phyloP scores from a whole-genome alignment of 2,797 vertebrate genomes.

The Hipposideros larvatus region DNA sequence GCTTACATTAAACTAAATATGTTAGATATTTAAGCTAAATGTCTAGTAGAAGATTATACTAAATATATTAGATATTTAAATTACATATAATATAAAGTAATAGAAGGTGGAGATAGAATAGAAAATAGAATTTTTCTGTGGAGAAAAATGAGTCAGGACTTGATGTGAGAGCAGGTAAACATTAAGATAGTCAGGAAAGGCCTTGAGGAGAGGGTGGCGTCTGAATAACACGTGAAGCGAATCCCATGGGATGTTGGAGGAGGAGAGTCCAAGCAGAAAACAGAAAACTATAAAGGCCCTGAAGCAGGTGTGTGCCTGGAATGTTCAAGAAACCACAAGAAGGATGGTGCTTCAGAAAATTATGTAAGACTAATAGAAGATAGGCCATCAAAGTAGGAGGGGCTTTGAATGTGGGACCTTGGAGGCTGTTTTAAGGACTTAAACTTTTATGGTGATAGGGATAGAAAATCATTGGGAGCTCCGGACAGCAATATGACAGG shows the following conservation, averaged over 20 bases:
- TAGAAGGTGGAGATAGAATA: not conserved
- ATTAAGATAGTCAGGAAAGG: not conserved
- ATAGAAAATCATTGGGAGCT: not conserved
- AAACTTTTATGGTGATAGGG: not conserved
- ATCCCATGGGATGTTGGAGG: rapidly evolving
- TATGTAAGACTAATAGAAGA: not conserved
- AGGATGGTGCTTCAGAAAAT: not conserved
- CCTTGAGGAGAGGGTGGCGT: rapidly evolving
- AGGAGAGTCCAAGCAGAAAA: not conserved
- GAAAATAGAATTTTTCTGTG: not conserved
- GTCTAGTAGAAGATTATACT: not conserved
- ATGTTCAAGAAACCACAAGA: not conserved
- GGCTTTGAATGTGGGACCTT: not conserved
- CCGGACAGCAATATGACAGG: not conserved
- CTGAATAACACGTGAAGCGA: not conserved
- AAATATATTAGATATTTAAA: not conserved
- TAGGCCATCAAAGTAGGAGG: not conserved
- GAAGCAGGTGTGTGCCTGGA: not conserved
- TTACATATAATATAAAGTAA: not conserved
- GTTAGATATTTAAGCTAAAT: not conserved
- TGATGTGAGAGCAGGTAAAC: not conserved
- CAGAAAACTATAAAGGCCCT: not conserved
- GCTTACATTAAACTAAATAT: not conserved
- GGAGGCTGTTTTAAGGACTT: not conserved
- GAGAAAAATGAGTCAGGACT: not conserved